Conservation (phyloP, 2,888 invertebrate species). For the Ecdyonurus torrentis region DNA sequence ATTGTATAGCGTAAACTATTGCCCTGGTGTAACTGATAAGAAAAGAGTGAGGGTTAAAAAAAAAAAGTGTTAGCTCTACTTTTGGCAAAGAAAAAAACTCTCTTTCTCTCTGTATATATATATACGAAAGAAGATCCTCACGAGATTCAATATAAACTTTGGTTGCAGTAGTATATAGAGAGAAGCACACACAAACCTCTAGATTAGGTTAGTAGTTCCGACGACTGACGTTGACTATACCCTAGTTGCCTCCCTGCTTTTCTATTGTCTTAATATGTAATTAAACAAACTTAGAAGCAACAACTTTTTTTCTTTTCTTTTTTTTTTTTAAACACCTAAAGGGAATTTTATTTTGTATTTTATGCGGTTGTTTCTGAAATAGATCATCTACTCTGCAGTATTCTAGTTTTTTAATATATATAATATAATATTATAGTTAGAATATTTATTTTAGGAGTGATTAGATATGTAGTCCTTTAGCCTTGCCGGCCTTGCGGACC, state of each 20-base stretch:
- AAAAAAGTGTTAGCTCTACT: neutral
- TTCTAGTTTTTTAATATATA: no score
- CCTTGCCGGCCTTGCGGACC: no score
- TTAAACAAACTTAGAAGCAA: neutral
- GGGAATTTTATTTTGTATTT: no score
- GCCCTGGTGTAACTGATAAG: neutral
- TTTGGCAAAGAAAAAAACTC: neutral
- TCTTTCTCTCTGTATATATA: no score
- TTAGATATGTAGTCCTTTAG: no score
- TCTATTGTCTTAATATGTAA: neutral
- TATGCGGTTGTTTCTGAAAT: no score
- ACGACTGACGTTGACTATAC: neutral
- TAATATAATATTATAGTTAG: no score
- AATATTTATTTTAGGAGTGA: no score
- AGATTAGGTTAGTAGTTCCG: neutral
- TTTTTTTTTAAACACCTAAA: no score
- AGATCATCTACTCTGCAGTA: no score
- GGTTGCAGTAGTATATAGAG: no score
- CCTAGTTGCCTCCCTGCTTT: neutral
- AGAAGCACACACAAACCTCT: neutral
- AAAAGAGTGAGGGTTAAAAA: neutral
- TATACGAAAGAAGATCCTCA: neutral
- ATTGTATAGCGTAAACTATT: neutral
- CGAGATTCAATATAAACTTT: neutral
- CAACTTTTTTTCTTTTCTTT: no score